These are phyloP conservation scores for Myocastor coypus DNA, from an alignment of 2,113 vertebrate species.

Conservation along the genomic window DNA sequence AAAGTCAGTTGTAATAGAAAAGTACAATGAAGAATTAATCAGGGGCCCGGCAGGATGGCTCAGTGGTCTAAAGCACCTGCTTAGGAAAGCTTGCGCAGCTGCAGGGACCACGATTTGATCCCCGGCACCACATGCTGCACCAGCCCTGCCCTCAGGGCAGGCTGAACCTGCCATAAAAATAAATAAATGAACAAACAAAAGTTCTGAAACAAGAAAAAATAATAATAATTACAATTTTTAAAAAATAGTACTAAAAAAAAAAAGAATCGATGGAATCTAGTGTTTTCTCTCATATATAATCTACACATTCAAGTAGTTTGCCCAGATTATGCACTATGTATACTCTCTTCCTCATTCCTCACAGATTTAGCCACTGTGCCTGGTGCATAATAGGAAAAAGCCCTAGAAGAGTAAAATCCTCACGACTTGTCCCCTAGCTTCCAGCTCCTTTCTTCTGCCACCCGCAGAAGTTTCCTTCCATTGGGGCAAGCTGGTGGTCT, in stretches of 20 bases:
- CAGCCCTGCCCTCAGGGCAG: too few relatives aligned
- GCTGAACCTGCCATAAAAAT: too few relatives aligned
- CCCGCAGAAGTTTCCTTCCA: neutral
- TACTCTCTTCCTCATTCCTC: neutral
- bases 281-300: neutral
- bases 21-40: neutral
- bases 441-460: neutral
- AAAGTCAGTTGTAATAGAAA: neutral
- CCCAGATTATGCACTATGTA: neutral
- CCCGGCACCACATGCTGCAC: too few relatives aligned
- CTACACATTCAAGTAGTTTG: neutral
- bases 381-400: neutral
- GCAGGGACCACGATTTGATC: too few relatives aligned
- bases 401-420: neutral
- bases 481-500: too few relatives aligned
- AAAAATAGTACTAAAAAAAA: too few relatives aligned
- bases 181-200: too few relatives aligned
- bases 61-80: too few relatives aligned
- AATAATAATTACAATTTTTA: too few relatives aligned
- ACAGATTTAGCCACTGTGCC: neutral
- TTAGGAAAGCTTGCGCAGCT: too few relatives aligned
- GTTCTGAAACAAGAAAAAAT: too few relatives aligned
- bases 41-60: too few relatives aligned
- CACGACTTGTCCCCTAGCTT: neutral
- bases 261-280: neutral